A percentile compares a stretch with the other conserved stretches of the same genome.
These are phyloP conservation scores for Coregonus sp. DNA, from an alignment of 2,797 vertebrate genomes.

Conservation along the genomic window DNA sequence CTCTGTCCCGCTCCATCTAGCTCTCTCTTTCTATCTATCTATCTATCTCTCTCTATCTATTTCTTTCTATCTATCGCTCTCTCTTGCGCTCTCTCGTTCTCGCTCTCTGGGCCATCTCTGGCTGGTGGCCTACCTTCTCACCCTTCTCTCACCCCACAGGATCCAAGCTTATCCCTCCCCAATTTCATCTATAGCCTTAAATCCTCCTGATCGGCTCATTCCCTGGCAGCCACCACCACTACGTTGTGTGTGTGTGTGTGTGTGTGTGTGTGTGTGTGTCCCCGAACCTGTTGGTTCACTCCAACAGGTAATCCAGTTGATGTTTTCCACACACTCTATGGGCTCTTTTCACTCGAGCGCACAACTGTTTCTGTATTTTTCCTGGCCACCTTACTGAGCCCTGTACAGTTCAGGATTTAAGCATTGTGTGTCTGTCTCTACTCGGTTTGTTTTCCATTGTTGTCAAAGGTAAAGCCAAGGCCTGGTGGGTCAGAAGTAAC, in stretches of 20 bases:
- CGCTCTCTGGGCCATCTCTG: too few species aligned
- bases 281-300: too few species aligned
- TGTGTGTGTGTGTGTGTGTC: too few species aligned
- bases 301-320: background rate
- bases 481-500: too few species aligned
- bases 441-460: too few species aligned
- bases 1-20: too few species aligned
- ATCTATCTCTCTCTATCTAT: too few species aligned
- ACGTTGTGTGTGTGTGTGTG: background rate
- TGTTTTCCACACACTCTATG: background rate
- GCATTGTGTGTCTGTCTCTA: background rate
- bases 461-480: too few species aligned
- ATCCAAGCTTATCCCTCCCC: constrained; percentile 3
- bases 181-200: constrained; percentile 15
- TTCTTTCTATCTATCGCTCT: too few species aligned
- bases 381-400: background rate
- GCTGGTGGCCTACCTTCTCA: too few species aligned
- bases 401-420: background rate
- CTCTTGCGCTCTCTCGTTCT: too few species aligned
- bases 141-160: background rate
- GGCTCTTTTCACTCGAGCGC: background rate
- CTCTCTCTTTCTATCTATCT: too few species aligned
- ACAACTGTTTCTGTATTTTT: background rate
- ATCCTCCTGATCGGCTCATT: constrained; percentile 12
- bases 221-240: background rate